These are phyloP conservation scores for Phataginus tetradactyla DNA, from an alignment of 2,797 vertebrate species.

Conservation along the genomic window DNA sequence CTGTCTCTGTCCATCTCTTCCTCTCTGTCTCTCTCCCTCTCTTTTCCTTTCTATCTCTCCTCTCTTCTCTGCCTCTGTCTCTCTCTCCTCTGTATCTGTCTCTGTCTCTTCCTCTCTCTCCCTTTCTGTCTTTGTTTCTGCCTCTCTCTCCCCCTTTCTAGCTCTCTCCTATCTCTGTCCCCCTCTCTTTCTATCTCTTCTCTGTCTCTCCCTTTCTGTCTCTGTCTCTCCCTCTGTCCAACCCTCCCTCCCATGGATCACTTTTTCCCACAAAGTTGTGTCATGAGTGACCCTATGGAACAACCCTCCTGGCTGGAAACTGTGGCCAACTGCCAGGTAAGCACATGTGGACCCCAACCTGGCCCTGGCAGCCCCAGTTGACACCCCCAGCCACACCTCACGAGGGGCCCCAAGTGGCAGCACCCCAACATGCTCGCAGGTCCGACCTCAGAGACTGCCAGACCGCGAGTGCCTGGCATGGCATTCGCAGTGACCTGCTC, in stretches of 20 bases:
- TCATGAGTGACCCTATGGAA: background rate
- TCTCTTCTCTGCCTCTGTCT: too few species aligned
- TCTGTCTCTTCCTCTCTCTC: too few species aligned
- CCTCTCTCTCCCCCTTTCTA: background rate
- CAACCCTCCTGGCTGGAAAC: background rate
- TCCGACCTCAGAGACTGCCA: background rate
- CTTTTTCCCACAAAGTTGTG: background rate
- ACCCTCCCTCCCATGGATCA: background rate
- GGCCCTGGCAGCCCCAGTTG: rapidly evolving
- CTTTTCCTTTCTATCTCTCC: too few species aligned
- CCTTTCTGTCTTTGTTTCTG: background rate
- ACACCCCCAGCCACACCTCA: background rate
- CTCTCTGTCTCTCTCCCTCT: too few species aligned
- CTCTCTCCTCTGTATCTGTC: background rate
- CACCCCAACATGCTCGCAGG: background rate
- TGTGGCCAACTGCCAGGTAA: background rate
- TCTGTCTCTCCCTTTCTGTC: background rate
- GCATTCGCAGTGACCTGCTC: too few species aligned
- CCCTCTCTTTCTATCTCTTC: too few species aligned
- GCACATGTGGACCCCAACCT: rapidly evolving
- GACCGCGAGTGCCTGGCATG: background rate
- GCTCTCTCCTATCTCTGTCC: background rate
- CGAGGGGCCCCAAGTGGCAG: background rate
- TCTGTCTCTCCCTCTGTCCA: background rate
- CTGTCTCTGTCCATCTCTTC: background rate